Base-by-base conservation (phyloP, 2,113 vertebrate genomes). In the Caranx melampygus region DNA sequence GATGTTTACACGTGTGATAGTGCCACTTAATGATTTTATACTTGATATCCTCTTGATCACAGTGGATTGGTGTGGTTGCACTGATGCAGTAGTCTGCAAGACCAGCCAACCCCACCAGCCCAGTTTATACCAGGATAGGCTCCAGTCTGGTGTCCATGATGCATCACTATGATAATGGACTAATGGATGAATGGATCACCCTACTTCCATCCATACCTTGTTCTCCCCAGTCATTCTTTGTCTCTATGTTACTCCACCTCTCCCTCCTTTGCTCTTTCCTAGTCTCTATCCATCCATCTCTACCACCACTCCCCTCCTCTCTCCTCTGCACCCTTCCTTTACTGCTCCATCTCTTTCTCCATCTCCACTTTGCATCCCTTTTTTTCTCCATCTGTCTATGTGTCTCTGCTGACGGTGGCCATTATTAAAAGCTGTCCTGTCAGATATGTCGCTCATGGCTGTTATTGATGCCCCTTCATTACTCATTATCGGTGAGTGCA, bases 381-480 rank as follows among this genome's bases (percentile, higher is more conserved):
- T 67, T 58, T 33, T 33, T 63, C 49, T 67, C 21, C n/a, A 2
- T 69, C 26, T 21, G n/a, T 71, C 83, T 44, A 61, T 67, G 52
- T 62, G 62, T 69, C 82, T 83, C 44, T 81, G 83, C 90, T 89
- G 90, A 86, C 26, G 15, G 72, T 55, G 75, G 86, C 74, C 87
- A 86, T 91, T 88, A 89, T 89, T 85, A 91, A 92, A 88, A 87
- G 79, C 88, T 78, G 73, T 79, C 69, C 76, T n/a, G 63, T 86
- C 81, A 72, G 73, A 87, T 82, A 62, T 87, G 86, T 86, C 52
- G 59, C 87, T 83, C 82, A 66, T 61, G 77, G 65, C 86, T 52
- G 67, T 85, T 89, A 92, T 90, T 88, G 90, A 92, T 91, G 88
- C 67, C 52, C 79, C 74, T 88, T 93, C 91, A 89, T 90, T 84